Percentiles rank a stretch among this genome's conserved stretches.
phyloP scores from a whole-genome alignment of 2,888 invertebrate species.

The Helicoverpa assulta region DNA sequence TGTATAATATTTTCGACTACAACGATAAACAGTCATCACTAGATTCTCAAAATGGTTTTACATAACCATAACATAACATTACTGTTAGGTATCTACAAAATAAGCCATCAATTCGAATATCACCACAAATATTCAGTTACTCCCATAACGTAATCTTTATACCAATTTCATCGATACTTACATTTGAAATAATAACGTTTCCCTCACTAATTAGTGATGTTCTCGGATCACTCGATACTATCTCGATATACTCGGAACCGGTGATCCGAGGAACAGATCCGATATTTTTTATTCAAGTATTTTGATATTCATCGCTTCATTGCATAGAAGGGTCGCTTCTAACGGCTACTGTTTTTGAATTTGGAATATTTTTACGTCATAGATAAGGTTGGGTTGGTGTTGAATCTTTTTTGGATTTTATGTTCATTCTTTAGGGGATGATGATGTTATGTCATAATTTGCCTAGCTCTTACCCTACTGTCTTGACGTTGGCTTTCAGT shows the following conservation, averaged over 20 bases:
- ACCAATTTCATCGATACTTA: constrained; percentile 33
- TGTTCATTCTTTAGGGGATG: not conserved
- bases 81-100: not conserved
- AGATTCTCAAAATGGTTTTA: not conserved
- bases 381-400: not conserved
- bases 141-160: constrained; percentile 31
- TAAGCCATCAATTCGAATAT: not conserved
- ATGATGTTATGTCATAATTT: not conserved
- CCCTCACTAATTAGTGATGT: constrained; percentile 55
- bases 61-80: not conserved
- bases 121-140: constrained; percentile 12
- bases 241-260: constrained; percentile 55
- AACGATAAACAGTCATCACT: too few species aligned
- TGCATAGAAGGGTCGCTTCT: constrained; percentile 25
- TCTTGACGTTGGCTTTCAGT: too few species aligned
- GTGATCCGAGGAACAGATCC: constrained; percentile 29
- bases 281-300: constrained; percentile 29
- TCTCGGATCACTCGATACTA: constrained; percentile 51
- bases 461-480: too few species aligned
- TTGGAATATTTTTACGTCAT: constrained; percentile 7
- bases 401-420: not conserved
- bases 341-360: constrained; percentile 41
- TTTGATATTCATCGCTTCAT: constrained; percentile 46
- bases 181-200: constrained; percentile 57
- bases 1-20: too few species aligned